phyloP scores from a whole-genome alignment of 2,797 vertebrate species.

The Ara ararauna region DNA sequence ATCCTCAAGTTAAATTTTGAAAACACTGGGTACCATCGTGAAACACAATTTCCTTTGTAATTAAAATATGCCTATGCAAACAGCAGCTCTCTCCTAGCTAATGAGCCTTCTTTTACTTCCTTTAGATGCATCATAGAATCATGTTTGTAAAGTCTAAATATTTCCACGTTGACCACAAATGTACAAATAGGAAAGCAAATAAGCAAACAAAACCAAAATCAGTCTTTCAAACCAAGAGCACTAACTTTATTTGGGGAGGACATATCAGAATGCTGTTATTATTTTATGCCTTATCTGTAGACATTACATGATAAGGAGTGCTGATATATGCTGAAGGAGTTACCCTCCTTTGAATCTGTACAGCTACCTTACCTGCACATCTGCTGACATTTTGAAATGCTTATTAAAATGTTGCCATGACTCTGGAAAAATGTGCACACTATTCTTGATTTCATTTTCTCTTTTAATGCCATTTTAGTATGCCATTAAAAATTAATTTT shows the following conservation, averaged over 20 bases:
- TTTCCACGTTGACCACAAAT: not conserved
- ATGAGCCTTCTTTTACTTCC: not conserved
- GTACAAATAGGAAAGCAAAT: not conserved
- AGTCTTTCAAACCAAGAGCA: not conserved
- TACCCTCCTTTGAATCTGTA: not conserved
- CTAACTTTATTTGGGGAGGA: not conserved
- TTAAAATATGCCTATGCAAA: not conserved
- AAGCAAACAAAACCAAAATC: not conserved
- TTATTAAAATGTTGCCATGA: not conserved
- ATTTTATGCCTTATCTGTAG: not conserved
- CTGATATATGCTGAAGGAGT: not conserved
- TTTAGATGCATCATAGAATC: not conserved
- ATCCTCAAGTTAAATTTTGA: not conserved
- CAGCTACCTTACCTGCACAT: not conserved
- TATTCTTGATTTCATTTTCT: not conserved
- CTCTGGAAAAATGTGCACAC: not conserved
- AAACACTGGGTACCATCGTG: not conserved
- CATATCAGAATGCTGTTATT: not conserved
- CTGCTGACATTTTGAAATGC: not conserved
- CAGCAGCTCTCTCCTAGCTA: not conserved
- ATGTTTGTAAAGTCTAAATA: not conserved
- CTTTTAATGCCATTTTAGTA: not conserved
- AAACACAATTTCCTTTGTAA: not conserved
- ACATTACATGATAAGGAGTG: not conserved
- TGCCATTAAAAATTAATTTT: not conserved